These are phyloP conservation scores for Chionoecetes opilio DNA, from an alignment of 1,140 invertebrate species.

Conservation along the genomic window DNA sequence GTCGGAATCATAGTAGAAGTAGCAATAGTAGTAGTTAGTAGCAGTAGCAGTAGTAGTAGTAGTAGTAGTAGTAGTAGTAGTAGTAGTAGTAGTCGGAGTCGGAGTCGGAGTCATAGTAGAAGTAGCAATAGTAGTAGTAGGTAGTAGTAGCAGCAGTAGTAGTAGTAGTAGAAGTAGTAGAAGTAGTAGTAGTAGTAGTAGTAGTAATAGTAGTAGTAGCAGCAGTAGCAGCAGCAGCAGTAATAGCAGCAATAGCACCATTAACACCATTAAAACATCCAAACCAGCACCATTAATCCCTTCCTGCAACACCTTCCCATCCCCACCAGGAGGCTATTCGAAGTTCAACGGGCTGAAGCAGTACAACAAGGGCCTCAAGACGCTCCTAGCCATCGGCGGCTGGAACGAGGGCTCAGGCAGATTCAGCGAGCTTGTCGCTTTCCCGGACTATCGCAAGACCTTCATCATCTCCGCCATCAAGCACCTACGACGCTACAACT, in stretches of 20 bases:
- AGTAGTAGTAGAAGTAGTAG: no score
- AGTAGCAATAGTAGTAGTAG: not conserved
- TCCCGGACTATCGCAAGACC: slow-evolving; percentile 89
- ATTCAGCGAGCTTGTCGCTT: slow-evolving; percentile 94
- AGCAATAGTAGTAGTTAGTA: no score
- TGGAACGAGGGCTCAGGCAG: slow-evolving; percentile 97
- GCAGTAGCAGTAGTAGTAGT: not conserved
- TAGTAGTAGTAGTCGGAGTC: slow-evolving; percentile 25
- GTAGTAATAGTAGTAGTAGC: no score
- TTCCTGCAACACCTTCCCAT: not conserved
- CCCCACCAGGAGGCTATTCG: slow-evolving; percentile 92
- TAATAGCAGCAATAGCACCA: no score
- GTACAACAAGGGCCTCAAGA: slow-evolving; percentile 96
- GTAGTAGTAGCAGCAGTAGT: not conserved
- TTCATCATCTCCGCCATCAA: slow-evolving; percentile 94
- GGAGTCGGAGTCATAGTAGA: no score
- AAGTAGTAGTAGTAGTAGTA: no score
- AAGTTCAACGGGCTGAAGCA: slow-evolving; percentile 97
- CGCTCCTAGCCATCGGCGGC: slow-evolving; percentile 96
- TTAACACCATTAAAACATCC: not conserved
- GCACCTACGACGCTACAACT: slow-evolving; percentile 95
- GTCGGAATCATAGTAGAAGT: not conserved
- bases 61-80: slow-evolving; percentile 23
- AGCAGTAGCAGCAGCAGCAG: no score
- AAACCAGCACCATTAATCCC: not conserved